Evolutionary conservation across 2,113 vertebrate genomes (phyloP).

Genomic region (Serinus canaria): DNA sequence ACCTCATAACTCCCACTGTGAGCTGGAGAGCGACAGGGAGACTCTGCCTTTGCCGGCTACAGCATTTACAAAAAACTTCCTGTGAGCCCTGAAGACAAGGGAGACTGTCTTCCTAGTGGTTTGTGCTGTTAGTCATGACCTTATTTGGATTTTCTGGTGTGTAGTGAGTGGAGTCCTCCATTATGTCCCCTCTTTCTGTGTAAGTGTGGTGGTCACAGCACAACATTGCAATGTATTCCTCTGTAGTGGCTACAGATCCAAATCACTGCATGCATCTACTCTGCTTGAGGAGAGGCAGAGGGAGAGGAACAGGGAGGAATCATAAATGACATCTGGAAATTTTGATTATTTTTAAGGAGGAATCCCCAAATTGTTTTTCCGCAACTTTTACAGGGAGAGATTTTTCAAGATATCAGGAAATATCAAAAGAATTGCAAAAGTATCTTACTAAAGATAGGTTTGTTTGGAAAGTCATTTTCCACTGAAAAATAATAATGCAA

Average conservation of each 20-base stretch:
- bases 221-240: background rate
- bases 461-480: background rate
- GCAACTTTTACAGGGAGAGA: background rate
- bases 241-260: background rate
- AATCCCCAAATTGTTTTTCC: background rate
- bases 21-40: background rate
- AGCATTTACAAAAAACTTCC: background rate
- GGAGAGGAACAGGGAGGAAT: background rate
- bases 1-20: rapidly evolving
- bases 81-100: background rate
- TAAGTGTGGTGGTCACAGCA: background rate
- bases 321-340: background rate
- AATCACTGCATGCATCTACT: background rate
- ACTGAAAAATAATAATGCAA: background rate
- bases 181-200: rapidly evolving
- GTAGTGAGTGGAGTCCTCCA: background rate
- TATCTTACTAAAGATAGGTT: background rate
- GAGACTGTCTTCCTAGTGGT: background rate
- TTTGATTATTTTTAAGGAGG: background rate
- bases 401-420: background rate
- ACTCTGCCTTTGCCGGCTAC: background rate
- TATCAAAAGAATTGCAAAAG: background rate
- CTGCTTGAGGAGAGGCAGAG: background rate
- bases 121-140: rapidly evolving
- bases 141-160: background rate